Conservation (phyloP, 2,113 vertebrate genomes). For the Cheirogaleus medius region DNA sequence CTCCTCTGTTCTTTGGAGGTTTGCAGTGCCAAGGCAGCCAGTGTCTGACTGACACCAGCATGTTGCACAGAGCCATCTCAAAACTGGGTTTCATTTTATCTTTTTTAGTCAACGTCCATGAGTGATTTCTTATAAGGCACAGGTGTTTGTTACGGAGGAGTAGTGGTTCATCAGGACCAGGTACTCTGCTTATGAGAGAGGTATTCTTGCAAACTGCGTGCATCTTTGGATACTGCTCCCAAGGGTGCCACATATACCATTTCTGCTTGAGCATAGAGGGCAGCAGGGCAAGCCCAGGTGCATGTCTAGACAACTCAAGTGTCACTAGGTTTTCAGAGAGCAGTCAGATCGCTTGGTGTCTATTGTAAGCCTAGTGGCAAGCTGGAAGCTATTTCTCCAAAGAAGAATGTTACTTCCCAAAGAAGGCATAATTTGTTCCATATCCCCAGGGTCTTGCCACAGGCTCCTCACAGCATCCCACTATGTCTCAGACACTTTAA, state of each 20-base stretch:
- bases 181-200: neutral
- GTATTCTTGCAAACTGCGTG: neutral
- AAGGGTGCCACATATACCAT: neutral
- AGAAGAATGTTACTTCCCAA: neutral
- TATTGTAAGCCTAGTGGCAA: neutral
- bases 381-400: neutral
- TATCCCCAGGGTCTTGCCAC: fast-evolving
- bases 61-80: neutral
- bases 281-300: neutral
- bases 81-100: neutral
- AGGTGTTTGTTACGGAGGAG: no score
- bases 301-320: fast-evolving
- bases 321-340: neutral
- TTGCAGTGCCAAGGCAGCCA: neutral
- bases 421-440: neutral
- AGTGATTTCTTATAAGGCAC: neutral
- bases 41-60: fast-evolving
- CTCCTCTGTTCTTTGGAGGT: no score
- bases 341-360: neutral
- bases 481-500: neutral
- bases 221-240: neutral
- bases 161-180: neutral
- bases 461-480: neutral
- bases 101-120: neutral
- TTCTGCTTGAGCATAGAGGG: neutral